These are phyloP conservation scores for Galeopterus variegatus DNA, from an alignment of 2,113 vertebrate species.

Conservation along the genomic window DNA sequence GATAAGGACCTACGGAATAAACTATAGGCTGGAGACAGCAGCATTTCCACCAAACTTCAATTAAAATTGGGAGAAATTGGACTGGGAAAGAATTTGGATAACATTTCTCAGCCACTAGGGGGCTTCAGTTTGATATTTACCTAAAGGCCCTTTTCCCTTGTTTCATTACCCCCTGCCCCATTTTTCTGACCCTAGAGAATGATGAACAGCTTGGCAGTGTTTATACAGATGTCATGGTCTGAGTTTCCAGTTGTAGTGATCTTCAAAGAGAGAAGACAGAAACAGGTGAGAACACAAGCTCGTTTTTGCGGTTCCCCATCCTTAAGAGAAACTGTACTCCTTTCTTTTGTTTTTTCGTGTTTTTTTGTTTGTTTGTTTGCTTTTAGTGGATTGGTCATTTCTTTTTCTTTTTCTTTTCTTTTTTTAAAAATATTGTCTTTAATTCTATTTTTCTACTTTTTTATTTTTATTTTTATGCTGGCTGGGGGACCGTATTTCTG, in stretches of 20 bases:
- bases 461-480: no score
- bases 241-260: slow-evolving; percentile 45
- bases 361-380: no score
- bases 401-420: no score
- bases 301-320: not conserved
- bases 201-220: slow-evolving; percentile 64
- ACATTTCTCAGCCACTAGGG: slow-evolving; percentile 36
- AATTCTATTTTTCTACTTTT: no score
- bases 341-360: no score
- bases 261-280: slow-evolving; percentile 64
- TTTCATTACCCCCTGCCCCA: not conserved
- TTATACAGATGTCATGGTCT: slow-evolving; percentile 35
- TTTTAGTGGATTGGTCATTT: no score
- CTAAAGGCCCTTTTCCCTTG: not conserved
- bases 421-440: no score
- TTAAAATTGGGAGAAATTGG: not conserved
- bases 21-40: not conserved
- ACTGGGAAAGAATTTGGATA: not conserved
- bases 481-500: slow-evolving; percentile 11
- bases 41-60: not conserved
- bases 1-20: not conserved
- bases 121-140: not conserved
- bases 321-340: not conserved
- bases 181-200: not conserved
- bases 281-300: not conserved